These are phyloP conservation scores for Colletes collaris DNA, from an alignment of 2,888 invertebrate genomes.

Conservation along the genomic window DNA sequence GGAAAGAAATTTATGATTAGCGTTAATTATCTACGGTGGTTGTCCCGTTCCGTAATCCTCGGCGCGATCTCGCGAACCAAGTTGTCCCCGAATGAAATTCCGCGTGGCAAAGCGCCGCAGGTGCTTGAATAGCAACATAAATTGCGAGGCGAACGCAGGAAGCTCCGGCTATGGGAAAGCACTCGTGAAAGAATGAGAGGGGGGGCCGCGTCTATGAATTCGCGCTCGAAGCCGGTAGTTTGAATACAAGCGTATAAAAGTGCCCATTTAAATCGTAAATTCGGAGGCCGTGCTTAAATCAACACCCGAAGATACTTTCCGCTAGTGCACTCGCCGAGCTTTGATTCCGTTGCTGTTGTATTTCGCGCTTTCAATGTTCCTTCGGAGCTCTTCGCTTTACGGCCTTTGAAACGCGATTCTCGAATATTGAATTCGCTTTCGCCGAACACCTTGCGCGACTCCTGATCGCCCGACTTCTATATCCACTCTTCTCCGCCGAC, in stretches of 20 bases:
- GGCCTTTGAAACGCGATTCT: slow-evolving; percentile 2
- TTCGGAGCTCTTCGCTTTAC: neutral
- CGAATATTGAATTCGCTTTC: slow-evolving; percentile 1
- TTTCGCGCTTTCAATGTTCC: slow-evolving; percentile 17
- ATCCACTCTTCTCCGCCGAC: too few relatives aligned
- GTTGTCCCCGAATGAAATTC: slow-evolving; percentile 30
- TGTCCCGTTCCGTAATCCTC: slow-evolving; percentile 33
- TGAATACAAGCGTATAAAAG: slow-evolving; percentile 54
- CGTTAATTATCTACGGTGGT: slow-evolving; percentile 44
- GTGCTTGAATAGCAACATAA: slow-evolving; percentile 57
- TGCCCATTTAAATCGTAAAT: slow-evolving; percentile 61
- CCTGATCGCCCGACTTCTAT: too few relatives aligned
- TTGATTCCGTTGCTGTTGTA: slow-evolving; percentile 34
- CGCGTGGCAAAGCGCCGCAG: slow-evolving; percentile 32
- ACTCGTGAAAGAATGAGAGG: slow-evolving; percentile 51
- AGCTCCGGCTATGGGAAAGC: slow-evolving; percentile 37
- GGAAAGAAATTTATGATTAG: slow-evolving; percentile 16
- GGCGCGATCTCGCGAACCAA: slow-evolving; percentile 16
- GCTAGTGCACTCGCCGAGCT: slow-evolving; percentile 29
- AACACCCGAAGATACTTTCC: slow-evolving; percentile 56
- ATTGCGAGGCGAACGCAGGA: slow-evolving; percentile 50
- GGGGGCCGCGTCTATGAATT: slow-evolving; percentile 42
- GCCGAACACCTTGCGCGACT: neutral
- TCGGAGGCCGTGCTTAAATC: slow-evolving; percentile 47
- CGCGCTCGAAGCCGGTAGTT: slow-evolving; percentile 53